A percentile compares a stretch with the other conserved stretches of the same genome.
Evolutionary conservation across 2,888 invertebrate species (phyloP).

Genomic region (Andrena fulva): DNA sequence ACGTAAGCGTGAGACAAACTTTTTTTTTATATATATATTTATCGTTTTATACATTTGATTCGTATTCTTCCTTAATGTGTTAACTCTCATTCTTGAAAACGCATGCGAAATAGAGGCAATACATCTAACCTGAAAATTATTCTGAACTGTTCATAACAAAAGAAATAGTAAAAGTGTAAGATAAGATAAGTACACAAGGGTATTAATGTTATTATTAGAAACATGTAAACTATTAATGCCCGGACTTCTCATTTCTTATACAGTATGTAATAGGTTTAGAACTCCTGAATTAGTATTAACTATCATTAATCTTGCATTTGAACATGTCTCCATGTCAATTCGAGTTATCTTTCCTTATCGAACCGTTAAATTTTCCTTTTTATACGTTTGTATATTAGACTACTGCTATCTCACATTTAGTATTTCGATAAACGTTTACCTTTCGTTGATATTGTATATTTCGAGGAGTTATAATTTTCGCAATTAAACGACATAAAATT

Average conservation of each 20-base stretch:
- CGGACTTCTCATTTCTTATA: conserved; percentile 44
- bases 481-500: conserved; percentile 51
- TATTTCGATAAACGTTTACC: neutral
- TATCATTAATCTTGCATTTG: conserved; percentile 44
- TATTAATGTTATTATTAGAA: conserved; percentile 59
- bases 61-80: conserved; percentile 20
- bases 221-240: conserved; percentile 51
- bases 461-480: conserved; percentile 23
- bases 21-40: conserved; percentile 17
- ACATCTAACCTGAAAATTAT: conserved; percentile 63
- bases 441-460: conserved; percentile 18
- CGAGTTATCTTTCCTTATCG: conserved; percentile 24
- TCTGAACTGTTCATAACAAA: conserved; percentile 67
- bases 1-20: conserved; percentile 29
- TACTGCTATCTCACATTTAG: conserved; percentile 52
- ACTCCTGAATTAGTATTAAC: conserved; percentile 49
- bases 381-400: conserved; percentile 65
- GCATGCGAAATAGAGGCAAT: conserved; percentile 52
- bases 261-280: conserved; percentile 45
- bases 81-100: conserved; percentile 43
- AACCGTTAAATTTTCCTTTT: conserved; percentile 62
- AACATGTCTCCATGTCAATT: conserved; percentile 31
- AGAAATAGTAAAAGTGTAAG: conserved; percentile 51
- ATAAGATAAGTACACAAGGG: conserved; percentile 56
- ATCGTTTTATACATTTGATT: conserved; percentile 26